Evolutionary conservation across 2,888 invertebrate species (phyloP), one percentile per base, ranked within the genome.

Genomic region (Junonia oenone): DNA sequence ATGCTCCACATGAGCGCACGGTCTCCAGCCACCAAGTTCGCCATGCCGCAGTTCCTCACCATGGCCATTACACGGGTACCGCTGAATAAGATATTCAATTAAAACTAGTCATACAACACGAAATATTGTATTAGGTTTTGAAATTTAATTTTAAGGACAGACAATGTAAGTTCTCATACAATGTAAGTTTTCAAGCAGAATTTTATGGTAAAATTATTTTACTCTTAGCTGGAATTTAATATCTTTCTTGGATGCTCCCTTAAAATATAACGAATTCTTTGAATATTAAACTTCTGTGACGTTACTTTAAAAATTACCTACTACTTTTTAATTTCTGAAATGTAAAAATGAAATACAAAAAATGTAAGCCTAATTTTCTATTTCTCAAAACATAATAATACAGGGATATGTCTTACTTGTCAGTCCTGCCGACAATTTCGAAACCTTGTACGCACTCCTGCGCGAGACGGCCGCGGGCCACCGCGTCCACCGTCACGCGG

Each of bases 401-500:
- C 5, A 13, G 2, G 5, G 1, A 17, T 8, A 43, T 1, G 4
- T 13, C 43, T 26, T 13, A 43, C 43, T 43, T 43, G 13, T 2
- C 1, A n/a, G 26, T 43, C 6, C 26, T 83, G 22, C 95, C 95
- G 2, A 92, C 91, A 64, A 92, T 91, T 66, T 95, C 95, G 61
- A 95, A 92, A 0, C 95, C 95, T 63, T 93, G 90, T 0, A 94
- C 91, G 66, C 92, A 92, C 62, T 93, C 93, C 65, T 95, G 93
- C 8, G 91, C 85, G 22, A 92, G 43, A 3, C 43, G 17, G n/a
- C 90, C 91, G 27, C 91, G 91, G 0, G 95, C 95, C 0, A 96
- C 93, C 0, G 96, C 93, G 75, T 98, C 98, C 0, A 93, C 93
- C 6, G 95, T 94, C 5, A 99, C 92, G 71, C 97, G 97, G 1